phyloP scores from a whole-genome alignment of 2,888 invertebrate species.

The Chalcis sispes region DNA sequence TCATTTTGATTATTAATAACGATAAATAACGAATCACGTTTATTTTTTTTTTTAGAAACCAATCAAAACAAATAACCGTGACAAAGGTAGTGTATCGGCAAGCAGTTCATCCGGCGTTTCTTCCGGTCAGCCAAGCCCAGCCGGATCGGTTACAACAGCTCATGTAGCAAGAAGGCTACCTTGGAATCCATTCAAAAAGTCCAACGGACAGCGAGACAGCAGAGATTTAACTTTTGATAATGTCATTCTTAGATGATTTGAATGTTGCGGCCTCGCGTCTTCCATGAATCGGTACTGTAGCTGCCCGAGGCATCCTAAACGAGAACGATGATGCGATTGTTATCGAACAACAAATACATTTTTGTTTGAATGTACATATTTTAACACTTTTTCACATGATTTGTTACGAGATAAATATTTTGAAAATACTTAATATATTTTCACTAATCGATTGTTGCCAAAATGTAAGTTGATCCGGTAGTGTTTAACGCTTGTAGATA shows the following conservation, averaged over 20 bases:
- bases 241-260: slow-evolving; percentile 81
- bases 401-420: slow-evolving; percentile 5
- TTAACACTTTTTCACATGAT: slow-evolving; percentile 19
- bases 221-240: slow-evolving; percentile 78
- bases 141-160: slow-evolving; percentile 78
- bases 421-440: slow-evolving; percentile 19
- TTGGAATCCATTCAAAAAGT: slow-evolving; percentile 86
- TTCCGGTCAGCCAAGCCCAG: slow-evolving; percentile 79
- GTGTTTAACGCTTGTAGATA: slow-evolving; percentile 44
- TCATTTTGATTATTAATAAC: background rate
- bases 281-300: slow-evolving; percentile 3
- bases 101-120: slow-evolving; percentile 80
- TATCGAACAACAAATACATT: background rate
- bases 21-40: background rate
- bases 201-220: slow-evolving; percentile 79
- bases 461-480: slow-evolving; percentile 51
- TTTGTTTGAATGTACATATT: slow-evolving; percentile 53
- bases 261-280: background rate
- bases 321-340: background rate
- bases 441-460: slow-evolving; percentile 50
- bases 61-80: slow-evolving; percentile 74
- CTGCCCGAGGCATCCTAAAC: slow-evolving; percentile 2
- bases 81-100: slow-evolving; percentile 79
- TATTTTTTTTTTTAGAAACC: slow-evolving; percentile 69
- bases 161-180: slow-evolving; percentile 78